These are phyloP conservation scores for Drosophila nr. medialis DNA, from an alignment of 2,888 invertebrate species.

Conservation along the genomic window DNA sequence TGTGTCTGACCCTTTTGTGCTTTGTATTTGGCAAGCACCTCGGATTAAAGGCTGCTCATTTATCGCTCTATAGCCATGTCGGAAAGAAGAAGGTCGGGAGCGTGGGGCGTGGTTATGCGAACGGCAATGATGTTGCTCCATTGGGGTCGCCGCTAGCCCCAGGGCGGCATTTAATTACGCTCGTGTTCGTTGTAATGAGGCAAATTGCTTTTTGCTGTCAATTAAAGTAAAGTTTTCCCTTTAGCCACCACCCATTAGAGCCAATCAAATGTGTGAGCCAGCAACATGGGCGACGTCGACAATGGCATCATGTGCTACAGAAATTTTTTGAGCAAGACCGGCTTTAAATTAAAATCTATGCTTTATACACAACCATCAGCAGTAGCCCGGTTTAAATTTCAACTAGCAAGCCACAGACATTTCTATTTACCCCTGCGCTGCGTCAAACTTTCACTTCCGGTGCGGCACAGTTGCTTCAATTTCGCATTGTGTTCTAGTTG, in stretches of 20 bases:
- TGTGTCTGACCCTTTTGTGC: slow-evolving; percentile 59
- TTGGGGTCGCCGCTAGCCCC: slow-evolving; percentile 57
- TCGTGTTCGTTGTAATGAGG: slow-evolving; percentile 77
- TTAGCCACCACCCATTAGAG: slow-evolving; percentile 57
- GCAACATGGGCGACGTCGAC: not conserved
- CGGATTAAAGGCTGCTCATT: slow-evolving; percentile 63
- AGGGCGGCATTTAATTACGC: slow-evolving; percentile 74
- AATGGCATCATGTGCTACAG: slow-evolving; percentile 17
- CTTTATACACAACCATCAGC: slow-evolving; percentile 14
- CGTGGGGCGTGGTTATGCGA: slow-evolving; percentile 2
- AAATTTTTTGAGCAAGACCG: slow-evolving; percentile 59
- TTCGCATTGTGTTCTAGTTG: slow-evolving; percentile 54
- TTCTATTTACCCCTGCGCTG: slow-evolving; percentile 18
- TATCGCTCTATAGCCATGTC: slow-evolving; percentile 18
- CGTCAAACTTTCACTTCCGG: slow-evolving; percentile 66
- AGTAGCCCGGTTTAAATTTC: slow-evolving; percentile 33
- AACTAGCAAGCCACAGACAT: slow-evolving; percentile 3
- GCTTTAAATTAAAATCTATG: slow-evolving; percentile 53
- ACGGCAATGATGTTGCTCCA: slow-evolving; percentile 46
- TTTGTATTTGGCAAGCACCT: slow-evolving; percentile 46
- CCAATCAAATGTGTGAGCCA: slow-evolving; percentile 64
- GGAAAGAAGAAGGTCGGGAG: not conserved
- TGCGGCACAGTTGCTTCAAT: slow-evolving; percentile 41
- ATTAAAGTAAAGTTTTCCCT: slow-evolving; percentile 79
- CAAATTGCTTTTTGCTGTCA: slow-evolving; percentile 81